A percentile compares a stretch with the other conserved stretches of the same genome.
Evolutionary conservation across 2,888 invertebrate genomes (phyloP).

Genomic region (Itoplectis maculator): DNA sequence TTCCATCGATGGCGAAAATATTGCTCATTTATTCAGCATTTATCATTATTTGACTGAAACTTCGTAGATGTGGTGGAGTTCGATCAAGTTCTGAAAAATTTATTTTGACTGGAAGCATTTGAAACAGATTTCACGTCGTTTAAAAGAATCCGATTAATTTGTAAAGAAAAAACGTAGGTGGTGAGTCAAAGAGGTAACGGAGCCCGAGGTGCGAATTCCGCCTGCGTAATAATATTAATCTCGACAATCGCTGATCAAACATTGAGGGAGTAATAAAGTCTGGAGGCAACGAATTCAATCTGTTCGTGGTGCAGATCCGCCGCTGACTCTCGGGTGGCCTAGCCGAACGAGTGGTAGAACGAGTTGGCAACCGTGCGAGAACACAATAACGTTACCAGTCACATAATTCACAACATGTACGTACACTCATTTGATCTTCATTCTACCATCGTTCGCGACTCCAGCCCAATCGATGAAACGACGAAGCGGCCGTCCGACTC

Average conservation of each 20-base stretch:
- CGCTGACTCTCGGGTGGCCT: conserved; percentile 57
- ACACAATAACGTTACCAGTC: conserved; percentile 78
- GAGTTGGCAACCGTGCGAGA: conserved; percentile 39
- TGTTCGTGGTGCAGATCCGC: conserved; percentile 20
- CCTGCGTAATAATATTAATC: conserved; percentile 44
- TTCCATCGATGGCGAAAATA: not conserved
- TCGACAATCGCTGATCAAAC: conserved; percentile 64
- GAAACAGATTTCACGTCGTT: not conserved
- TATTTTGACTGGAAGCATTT: not conserved
- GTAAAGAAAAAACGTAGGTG: not conserved
- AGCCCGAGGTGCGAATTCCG: conserved; percentile 34
- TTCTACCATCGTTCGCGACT: conserved; percentile 34
- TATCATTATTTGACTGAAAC: not conserved
- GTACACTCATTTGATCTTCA: conserved; percentile 44
- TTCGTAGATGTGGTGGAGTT: not conserved
- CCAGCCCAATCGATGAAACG: not conserved
- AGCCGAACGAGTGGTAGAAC: conserved; percentile 28
- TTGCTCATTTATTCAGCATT: not conserved
- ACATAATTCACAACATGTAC: conserved; percentile 64
- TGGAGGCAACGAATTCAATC: conserved; percentile 43
- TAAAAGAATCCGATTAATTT: not conserved
- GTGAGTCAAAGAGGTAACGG: conserved; percentile 54
- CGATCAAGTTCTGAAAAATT: not conserved
- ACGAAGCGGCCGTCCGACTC: not conserved
- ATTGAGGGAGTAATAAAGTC: conserved; percentile 35